Conservation (phyloP, 2,797 vertebrate species). For the Xiphophorus birchmanni region DNA sequence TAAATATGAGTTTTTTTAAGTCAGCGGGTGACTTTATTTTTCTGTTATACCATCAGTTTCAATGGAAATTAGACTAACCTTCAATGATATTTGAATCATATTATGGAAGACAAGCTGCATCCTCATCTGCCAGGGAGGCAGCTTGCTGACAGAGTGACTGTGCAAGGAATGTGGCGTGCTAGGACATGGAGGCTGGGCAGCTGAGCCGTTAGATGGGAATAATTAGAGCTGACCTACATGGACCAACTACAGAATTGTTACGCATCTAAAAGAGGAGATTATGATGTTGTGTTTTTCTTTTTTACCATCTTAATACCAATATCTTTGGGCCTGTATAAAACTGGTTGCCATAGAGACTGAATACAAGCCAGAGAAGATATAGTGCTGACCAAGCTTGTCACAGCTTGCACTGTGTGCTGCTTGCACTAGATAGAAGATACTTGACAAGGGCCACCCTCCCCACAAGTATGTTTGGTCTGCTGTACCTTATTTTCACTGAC, state of each 20-base stretch:
- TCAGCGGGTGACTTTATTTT: background rate
- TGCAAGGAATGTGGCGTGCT: background rate
- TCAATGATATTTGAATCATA: background rate
- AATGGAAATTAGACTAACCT: background rate
- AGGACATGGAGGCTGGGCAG: background rate
- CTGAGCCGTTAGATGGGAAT: background rate
- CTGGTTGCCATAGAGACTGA: background rate
- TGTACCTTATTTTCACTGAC: background rate
- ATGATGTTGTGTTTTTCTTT: background rate
- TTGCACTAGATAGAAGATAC: background rate
- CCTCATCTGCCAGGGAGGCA: background rate
- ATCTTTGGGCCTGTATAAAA: background rate
- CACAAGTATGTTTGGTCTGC: background rate
- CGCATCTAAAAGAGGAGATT: background rate
- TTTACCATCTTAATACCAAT: background rate
- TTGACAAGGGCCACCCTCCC: background rate
- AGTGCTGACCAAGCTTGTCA: background rate
- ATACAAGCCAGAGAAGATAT: background rate
- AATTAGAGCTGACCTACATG: background rate
- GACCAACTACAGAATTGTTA: background rate
- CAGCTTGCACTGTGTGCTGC: background rate
- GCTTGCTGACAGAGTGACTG: background rate
- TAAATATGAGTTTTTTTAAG: background rate
- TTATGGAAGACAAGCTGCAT: background rate
- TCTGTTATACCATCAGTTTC: background rate